These are phyloP conservation scores for Cantharis rufa DNA, from an alignment of 2,888 invertebrate species.

Conservation along the genomic window DNA sequence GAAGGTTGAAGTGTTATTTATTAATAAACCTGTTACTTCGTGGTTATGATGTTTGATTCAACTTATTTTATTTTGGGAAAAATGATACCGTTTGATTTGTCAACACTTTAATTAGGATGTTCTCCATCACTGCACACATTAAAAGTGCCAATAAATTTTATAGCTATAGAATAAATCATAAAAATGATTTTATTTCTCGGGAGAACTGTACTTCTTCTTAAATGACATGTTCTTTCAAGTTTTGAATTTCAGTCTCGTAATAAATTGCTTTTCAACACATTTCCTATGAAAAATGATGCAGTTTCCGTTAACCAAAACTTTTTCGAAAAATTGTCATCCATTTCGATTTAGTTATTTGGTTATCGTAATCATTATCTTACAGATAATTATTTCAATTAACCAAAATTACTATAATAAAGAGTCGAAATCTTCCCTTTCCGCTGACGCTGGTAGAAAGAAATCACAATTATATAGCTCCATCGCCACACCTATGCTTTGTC, in stretches of 20 bases:
- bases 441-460: background rate
- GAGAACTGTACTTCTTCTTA: background rate
- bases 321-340: background rate
- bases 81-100: background rate
- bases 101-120: background rate
- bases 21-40: background rate
- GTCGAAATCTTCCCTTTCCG: background rate
- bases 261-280: background rate
- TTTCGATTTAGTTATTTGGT: background rate
- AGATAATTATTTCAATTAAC: background rate
- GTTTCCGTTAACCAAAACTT: background rate
- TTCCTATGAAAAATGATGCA: background rate
- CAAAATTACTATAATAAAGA: background rate
- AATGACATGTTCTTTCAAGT: background rate
- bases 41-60: background rate
- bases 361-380: background rate
- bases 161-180: background rate
- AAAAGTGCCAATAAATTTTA: background rate
- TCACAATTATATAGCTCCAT: background rate
- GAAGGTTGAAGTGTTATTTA: background rate
- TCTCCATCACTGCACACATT: background rate
- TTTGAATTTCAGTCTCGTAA: background rate
- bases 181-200: background rate
- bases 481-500: background rate
- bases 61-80: background rate